Conservation (phyloP, 2,888 invertebrate species). For the Bhutanitis thaidina region DNA sequence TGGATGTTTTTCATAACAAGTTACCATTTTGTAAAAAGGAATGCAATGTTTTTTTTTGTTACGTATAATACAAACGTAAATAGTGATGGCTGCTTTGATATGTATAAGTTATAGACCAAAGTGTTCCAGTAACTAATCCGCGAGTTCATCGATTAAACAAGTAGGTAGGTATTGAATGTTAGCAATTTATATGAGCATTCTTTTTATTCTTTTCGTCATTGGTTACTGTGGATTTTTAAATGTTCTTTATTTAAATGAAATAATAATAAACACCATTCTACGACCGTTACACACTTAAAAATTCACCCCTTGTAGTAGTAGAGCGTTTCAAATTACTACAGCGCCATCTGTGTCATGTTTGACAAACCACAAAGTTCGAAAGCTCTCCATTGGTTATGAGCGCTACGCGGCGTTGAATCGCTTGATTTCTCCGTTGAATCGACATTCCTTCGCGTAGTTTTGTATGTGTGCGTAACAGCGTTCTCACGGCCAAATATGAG, state of each 20-base stretch:
- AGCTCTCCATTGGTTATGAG: constrained; percentile 63
- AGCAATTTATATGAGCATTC: not conserved
- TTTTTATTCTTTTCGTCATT: not conserved
- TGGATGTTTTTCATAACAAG: constrained; percentile 73
- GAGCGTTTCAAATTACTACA: constrained; percentile 22
- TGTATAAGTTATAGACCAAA: too few relatives aligned
- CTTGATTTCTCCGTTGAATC: constrained; percentile 78
- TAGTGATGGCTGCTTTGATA: too few relatives aligned
- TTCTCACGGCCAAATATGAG: constrained; percentile 58
- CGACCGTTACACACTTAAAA: constrained; percentile 22
- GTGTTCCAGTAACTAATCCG: too few relatives aligned
- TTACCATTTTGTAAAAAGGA: constrained; percentile 32
- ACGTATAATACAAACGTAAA: not conserved
- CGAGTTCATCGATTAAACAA: constrained; percentile 31
- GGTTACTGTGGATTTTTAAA: not conserved
- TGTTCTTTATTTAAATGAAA: not conserved
- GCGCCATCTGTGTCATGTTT: constrained; percentile 59
- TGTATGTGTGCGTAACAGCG: constrained; percentile 61
- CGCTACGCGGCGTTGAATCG: constrained; percentile 61
- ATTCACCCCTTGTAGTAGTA: constrained; percentile 39
- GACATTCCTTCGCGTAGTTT: constrained; percentile 76
- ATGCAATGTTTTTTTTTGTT: not conserved
- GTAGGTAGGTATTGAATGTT: too few relatives aligned
- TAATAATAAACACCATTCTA: not conserved
- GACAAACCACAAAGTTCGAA: constrained; percentile 51